Conservation (phyloP, 2,797 vertebrate species). For the Accipiter fasciatus region DNA sequence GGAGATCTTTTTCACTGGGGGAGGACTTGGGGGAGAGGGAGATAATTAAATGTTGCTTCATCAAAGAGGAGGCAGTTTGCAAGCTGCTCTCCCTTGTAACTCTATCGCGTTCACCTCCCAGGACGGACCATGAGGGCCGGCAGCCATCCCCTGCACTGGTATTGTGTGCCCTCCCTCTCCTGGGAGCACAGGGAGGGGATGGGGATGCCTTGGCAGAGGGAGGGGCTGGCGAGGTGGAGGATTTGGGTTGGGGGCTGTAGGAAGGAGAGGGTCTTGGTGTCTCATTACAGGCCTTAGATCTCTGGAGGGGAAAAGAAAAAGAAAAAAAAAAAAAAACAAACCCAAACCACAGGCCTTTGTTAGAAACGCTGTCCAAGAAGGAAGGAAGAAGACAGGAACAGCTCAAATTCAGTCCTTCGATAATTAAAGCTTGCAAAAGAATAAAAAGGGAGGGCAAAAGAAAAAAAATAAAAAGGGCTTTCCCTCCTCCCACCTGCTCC, state of each 20-base stretch:
- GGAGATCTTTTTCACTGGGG: slow-evolving; percentile 84
- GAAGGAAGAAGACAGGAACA: slow-evolving; percentile 53
- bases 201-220: background rate
- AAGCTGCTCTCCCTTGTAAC: slow-evolving; percentile 91
- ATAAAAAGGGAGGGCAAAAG: slow-evolving; percentile 35
- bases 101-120: slow-evolving; percentile 85
- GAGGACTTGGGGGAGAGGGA: slow-evolving; percentile 29
- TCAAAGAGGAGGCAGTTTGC: slow-evolving; percentile 89
- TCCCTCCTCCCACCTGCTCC: slow-evolving; percentile 58
- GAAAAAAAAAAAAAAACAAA: background rate
- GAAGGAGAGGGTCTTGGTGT: slow-evolving; percentile 52
- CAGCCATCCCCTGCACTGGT: slow-evolving; percentile 74
- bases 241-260: slow-evolving; percentile 38
- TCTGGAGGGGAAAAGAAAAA: slow-evolving; percentile 64
- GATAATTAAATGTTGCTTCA: slow-evolving; percentile 89
- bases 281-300: slow-evolving; percentile 73
- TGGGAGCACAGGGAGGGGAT: slow-evolving; percentile 26
- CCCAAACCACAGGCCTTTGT: slow-evolving; percentile 62
- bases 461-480: slow-evolving; percentile 21
- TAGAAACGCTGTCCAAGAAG: slow-evolving; percentile 50
- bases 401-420: slow-evolving; percentile 65
- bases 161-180: slow-evolving; percentile 76
- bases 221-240: background rate
- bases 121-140: slow-evolving; percentile 75
- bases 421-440: slow-evolving; percentile 66